Percentiles rank a stretch among this genome's conserved stretches.
Evolutionary conservation across 2,113 vertebrate genomes (phyloP).

Genomic region (Nerophis lumbriciformis): DNA sequence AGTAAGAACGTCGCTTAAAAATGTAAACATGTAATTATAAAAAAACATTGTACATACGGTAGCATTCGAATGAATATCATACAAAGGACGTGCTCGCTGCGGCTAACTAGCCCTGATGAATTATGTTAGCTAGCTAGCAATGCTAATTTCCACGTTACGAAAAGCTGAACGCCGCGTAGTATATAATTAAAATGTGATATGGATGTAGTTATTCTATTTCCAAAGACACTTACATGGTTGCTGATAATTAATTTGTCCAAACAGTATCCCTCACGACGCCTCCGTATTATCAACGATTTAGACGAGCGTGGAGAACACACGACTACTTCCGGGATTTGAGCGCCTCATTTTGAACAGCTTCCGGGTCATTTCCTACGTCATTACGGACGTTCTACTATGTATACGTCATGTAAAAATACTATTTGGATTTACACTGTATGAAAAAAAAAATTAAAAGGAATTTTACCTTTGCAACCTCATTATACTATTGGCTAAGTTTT

Average conservation of each 20-base stretch:
- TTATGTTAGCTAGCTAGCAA: constrained; percentile 27
- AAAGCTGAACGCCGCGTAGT: not conserved
- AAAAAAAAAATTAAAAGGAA: too few relatives aligned
- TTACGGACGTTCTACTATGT: too few relatives aligned
- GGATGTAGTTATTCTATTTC: not conserved
- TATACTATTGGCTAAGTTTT: too few relatives aligned
- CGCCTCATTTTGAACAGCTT: constrained; percentile 3
- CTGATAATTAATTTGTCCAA: not conserved
- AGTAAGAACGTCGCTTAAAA: too few relatives aligned
- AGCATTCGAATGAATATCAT: not conserved
- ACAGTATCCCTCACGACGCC: not conserved
- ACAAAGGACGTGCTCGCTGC: not conserved
- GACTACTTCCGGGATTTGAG: constrained; percentile 48
- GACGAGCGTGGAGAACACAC: constrained; percentile 14
- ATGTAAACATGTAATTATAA: too few relatives aligned
- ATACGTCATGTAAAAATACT: too few relatives aligned
- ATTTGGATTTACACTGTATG: too few relatives aligned
- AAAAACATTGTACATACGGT: too few relatives aligned
- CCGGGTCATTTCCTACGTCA: constrained; percentile 36
- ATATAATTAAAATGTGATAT: too few relatives aligned
- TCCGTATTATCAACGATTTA: constrained; percentile 27
- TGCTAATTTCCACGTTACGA: not conserved
- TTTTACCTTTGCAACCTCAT: too few relatives aligned
- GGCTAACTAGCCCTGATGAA: constrained; percentile 10
- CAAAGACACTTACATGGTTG: constrained; percentile 44